A percentile compares a stretch with the other conserved stretches of the same genome.
Evolutionary conservation across 1,140 invertebrate genomes (phyloP).

Genomic region (Dendrolimus kikuchii): DNA sequence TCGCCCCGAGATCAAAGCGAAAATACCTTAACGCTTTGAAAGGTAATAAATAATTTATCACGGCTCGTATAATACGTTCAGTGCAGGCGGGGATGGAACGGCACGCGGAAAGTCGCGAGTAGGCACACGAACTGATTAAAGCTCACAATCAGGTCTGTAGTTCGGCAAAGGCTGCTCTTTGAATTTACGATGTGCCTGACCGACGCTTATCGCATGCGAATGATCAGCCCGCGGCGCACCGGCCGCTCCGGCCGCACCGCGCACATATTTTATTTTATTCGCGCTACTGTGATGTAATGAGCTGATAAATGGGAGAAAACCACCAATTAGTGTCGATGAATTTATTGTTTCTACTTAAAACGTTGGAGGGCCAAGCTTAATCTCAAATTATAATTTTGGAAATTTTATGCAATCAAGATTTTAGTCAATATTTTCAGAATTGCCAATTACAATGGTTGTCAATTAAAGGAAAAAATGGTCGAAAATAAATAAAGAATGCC

Average conservation of each 20-base stretch:
- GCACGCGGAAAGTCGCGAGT: conserved; percentile 16
- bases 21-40: too few relatives aligned
- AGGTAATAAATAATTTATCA: too few relatives aligned
- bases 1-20: too few relatives aligned
- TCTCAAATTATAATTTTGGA: conserved; percentile 62
- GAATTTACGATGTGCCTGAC: conserved; percentile 69
- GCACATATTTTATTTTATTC: conserved; percentile 72
- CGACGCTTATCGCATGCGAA: conserved; percentile 69
- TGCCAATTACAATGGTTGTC: neutral
- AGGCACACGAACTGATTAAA: conserved; percentile 58
- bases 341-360: conserved; percentile 72
- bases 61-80: too few relatives aligned
- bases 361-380: conserved; percentile 65
- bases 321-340: conserved; percentile 72
- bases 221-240: conserved; percentile 64
- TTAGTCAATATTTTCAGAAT: conserved; percentile 54
- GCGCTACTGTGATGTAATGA: conserved; percentile 71
- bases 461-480: too few relatives aligned
- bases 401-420: conserved; percentile 40
- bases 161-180: conserved; percentile 61
- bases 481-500: neutral
- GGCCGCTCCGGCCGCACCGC: conserved; percentile 58
- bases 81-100: too few relatives aligned
- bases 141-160: conserved; percentile 66
- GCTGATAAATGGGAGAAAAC: conserved; percentile 71